Evolutionary conservation across 2,888 invertebrate species (phyloP), one percentile per base, ranked within the genome.

Genomic region (Tetramorium bicarinatum): DNA sequence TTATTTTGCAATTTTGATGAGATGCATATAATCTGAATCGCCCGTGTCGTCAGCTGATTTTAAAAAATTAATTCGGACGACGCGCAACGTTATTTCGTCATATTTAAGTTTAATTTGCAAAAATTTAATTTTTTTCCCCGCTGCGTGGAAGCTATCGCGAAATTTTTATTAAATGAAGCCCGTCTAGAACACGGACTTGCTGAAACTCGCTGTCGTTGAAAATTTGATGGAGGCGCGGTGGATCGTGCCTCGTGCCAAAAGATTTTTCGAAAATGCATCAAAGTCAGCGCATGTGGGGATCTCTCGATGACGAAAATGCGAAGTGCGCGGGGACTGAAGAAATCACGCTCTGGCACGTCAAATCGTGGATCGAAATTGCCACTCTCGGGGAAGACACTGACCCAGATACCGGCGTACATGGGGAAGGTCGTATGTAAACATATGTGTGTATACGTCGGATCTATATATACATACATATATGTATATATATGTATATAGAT

Each of bases 331-430:
- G 83, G 87, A 84, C 77, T 52, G 85, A 87, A 87, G 86, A 87
- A 90, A 87, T 90, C 85, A 86, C 64, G 88, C 34, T 66, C 61
- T 66, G 56, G 74, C 82, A 76, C 61, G 69, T 72, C 89, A 86
- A 89, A 90, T 86, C 82, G 83, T 64, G 83, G 76, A 83, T 89
- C 87, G 83, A 87, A 89, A 87, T 79, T 87, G 87, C 87, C 86
- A 84, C 87, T 87, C 86, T 87, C 84, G 90, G 85, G 83, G 90
- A 91, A 91, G 91, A 91, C 91, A 91, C 91, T 91, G 91, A 91
- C 91, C 91, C 85, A 91, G 88, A 91, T 91, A 88, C 75, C 71
- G 77, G 74, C 86, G 62, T 87, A 85, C 69, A 86, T 72, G 81
- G 86, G 87, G 88, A 91, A 90, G 91, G 90, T 91, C 91, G 85